Percentiles rank a stretch among this genome's conserved stretches.
Evolutionary conservation across 2,797 vertebrate species (phyloP).

Genomic region (Macrochelys suwanniensis): DNA sequence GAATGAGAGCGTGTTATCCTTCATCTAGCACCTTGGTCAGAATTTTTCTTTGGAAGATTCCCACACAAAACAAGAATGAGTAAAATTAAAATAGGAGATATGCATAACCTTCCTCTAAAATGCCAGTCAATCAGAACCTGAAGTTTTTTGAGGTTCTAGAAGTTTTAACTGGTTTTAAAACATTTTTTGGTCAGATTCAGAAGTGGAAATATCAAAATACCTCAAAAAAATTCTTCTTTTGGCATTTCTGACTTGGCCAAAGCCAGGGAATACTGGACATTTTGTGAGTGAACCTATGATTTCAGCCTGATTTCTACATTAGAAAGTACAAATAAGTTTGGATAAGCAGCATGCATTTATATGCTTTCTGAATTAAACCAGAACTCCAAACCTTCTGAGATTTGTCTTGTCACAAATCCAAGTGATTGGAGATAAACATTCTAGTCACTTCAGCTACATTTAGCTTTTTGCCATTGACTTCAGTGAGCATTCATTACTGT

Average conservation of each 20-base stretch:
- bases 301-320: background rate
- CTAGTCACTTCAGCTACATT: background rate
- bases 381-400: background rate
- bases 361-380: background rate
- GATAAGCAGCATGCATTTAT: background rate
- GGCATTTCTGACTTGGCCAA: background rate
- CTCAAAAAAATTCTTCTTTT: rapidly evolving
- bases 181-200: background rate
- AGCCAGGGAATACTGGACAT: background rate
- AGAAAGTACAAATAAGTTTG: background rate
- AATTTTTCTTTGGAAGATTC: constrained; percentile 40
- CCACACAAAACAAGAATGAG: background rate
- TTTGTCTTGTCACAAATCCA: background rate
- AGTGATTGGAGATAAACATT: background rate
- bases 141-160: background rate
- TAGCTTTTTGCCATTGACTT: background rate
- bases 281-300: background rate
- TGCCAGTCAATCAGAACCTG: background rate
- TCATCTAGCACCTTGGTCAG: background rate
- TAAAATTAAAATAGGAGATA: background rate
- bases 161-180: rapidly evolving
- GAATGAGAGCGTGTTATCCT: constrained; percentile 41
- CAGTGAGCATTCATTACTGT: background rate
- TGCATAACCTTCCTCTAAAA: background rate
- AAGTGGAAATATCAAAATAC: background rate